A percentile compares a stretch with the other conserved stretches of the same genome.
These are phyloP conservation scores for Argyrosomus japonicus DNA, from an alignment of 2,113 vertebrate species.

Conservation along the genomic window DNA sequence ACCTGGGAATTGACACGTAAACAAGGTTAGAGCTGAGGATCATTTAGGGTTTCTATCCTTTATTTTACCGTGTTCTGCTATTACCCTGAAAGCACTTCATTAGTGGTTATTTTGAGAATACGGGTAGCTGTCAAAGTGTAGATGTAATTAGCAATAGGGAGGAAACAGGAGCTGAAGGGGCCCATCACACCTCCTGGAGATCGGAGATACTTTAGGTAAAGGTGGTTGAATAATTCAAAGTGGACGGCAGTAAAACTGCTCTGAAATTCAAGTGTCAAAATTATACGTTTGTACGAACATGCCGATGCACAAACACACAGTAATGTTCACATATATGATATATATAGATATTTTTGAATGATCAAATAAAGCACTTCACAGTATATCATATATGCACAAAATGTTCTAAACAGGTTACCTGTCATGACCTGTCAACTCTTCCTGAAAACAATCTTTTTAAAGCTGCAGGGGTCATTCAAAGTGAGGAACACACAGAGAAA, in stretches of 20 bases:
- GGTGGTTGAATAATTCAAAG: conserved; percentile 76
- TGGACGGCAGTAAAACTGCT: conserved; percentile 9
- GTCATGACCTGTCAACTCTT: background rate
- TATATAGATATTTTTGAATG: background rate
- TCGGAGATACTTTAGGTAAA: conserved; percentile 46
- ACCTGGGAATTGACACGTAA: background rate
- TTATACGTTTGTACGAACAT: background rate
- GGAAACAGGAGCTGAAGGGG: conserved; percentile 73
- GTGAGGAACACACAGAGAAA: background rate
- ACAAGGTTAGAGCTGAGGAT: conserved; percentile 18
- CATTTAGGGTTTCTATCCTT: conserved; percentile 50
- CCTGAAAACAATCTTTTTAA: background rate
- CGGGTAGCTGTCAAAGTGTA: conserved; percentile 10
- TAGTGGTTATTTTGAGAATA: conserved; percentile 53
- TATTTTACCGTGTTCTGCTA: conserved; percentile 32
- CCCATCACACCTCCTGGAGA: conserved; percentile 41
- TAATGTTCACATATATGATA: background rate
- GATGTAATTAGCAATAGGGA: conserved; percentile 73
- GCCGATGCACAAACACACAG: background rate
- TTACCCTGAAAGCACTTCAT: conserved; percentile 66
- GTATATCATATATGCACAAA: background rate
- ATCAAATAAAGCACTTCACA: background rate
- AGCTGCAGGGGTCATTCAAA: background rate
- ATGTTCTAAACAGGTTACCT: background rate
- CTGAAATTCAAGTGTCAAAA: background rate